Evolutionary conservation across 2,888 invertebrate species (phyloP).

Genomic region (Blastobasis lacticolella): DNA sequence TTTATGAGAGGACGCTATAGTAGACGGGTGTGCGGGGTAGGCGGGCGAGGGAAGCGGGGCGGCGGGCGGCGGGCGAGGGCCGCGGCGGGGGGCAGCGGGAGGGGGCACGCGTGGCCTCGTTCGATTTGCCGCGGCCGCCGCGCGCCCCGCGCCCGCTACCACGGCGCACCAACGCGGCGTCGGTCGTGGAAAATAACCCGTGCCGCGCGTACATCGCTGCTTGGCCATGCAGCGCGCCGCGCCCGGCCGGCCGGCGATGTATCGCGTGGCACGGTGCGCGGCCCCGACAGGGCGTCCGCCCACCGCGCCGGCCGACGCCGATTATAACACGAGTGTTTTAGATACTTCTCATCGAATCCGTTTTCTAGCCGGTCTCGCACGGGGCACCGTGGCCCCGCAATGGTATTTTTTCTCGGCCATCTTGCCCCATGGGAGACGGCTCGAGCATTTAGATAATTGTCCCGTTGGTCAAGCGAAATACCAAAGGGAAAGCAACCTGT

Average conservation of each 20-base stretch:
- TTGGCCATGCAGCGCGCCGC: constrained; percentile 16
- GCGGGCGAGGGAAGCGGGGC: constrained; percentile 29
- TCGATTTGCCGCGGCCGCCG: constrained; percentile 52
- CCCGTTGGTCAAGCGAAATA: constrained; percentile 45
- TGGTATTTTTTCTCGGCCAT: not conserved
- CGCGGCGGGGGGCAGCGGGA: constrained; percentile 43
- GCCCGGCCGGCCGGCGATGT: constrained; percentile 30
- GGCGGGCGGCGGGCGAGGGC: constrained; percentile 31
- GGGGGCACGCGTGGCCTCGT: constrained; percentile 62
- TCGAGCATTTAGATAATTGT: constrained; percentile 52
- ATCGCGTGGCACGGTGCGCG: constrained; percentile 9
- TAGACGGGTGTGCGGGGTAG: constrained; percentile 32
- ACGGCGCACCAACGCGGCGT: constrained; percentile 53
- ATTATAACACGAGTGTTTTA: constrained; percentile 36
- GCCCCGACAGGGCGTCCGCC: constrained; percentile 19
- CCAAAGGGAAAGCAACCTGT: constrained; percentile 50
- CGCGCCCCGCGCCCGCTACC: constrained; percentile 41
- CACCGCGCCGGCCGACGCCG: constrained; percentile 25
- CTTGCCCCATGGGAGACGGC: constrained; percentile 25
- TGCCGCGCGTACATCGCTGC: constrained; percentile 47
- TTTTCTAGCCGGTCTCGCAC: constrained; percentile 42
- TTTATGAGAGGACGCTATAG: constrained; percentile 57
- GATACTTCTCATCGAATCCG: constrained; percentile 46
- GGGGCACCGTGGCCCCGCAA: constrained; percentile 32
- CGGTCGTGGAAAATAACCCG: constrained; percentile 50